Evolutionary conservation across 2,888 invertebrate genomes (phyloP).

Genomic region (Dolichomitus sp.): DNA sequence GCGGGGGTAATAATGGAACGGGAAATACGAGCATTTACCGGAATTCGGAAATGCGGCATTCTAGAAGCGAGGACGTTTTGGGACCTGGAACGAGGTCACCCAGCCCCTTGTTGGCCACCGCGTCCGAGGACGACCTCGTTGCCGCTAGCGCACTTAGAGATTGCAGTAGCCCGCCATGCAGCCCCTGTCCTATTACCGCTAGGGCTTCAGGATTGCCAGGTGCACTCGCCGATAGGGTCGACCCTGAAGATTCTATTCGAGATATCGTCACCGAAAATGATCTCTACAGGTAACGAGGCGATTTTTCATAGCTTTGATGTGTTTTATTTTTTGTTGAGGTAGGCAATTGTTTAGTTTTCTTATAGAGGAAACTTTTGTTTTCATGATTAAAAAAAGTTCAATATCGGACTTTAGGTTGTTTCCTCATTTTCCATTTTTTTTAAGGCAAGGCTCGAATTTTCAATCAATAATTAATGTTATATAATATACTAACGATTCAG

Average conservation of each 20-base stretch:
- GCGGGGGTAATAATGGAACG: conserved; percentile 27
- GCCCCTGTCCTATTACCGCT: conserved; percentile 71
- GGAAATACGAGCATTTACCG: conserved; percentile 72
- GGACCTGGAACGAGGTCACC: conserved; percentile 78
- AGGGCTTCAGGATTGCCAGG: conserved; percentile 77
- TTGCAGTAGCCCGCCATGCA: conserved; percentile 64
- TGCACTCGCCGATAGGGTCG: conserved; percentile 86
- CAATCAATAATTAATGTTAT: too few species aligned
- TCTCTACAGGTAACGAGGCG: conserved; percentile 87
- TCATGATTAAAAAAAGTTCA: too few species aligned
- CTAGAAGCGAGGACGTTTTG: conserved; percentile 83
- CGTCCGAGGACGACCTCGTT: conserved; percentile 83
- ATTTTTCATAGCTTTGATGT: neutral
- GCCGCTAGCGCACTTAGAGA: conserved; percentile 80
- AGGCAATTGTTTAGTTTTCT: too few species aligned
- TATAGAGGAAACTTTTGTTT: too few species aligned
- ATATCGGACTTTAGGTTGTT: too few species aligned
- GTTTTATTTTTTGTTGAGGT: too few species aligned
- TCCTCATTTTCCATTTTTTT: too few species aligned
- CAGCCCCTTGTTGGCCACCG: conserved; percentile 77
- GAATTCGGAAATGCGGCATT: conserved; percentile 83
- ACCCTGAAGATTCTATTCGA: conserved; percentile 89
- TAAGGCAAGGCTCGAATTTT: too few species aligned
- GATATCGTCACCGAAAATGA: conserved; percentile 90
- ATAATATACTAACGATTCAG: too few species aligned